phyloP scores from a whole-genome alignment of 2,113 vertebrate genomes.

The Actenoides lindsayi region DNA sequence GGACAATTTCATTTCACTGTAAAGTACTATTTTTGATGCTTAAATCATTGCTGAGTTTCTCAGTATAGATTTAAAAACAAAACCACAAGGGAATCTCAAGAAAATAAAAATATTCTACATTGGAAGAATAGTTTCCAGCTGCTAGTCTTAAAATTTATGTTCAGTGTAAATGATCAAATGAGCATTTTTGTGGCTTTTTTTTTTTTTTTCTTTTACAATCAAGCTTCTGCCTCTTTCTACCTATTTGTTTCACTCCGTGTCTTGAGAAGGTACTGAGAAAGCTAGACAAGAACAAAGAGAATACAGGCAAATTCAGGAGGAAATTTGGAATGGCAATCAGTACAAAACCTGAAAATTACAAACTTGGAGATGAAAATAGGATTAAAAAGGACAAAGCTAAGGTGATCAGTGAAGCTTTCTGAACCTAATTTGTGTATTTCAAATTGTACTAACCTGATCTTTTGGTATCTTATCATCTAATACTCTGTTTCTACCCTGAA shows the following conservation, averaged over 20 bases:
- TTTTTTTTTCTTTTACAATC: not conserved
- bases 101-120: not conserved
- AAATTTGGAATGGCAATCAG: not conserved
- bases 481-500: not conserved
- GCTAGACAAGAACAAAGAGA: not conserved
- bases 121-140: not conserved
- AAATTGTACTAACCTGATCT: not conserved
- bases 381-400: not conserved
- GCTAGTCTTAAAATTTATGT: not conserved
- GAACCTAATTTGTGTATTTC: not conserved
- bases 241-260: not conserved
- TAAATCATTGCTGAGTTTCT: not conserved
- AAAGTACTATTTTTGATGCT: not conserved
- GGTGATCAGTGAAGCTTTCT: not conserved
- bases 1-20: not conserved
- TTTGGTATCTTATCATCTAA: not conserved
- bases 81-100: not conserved
- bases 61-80: not conserved
- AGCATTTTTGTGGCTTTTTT: not conserved
- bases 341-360: not conserved
- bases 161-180: not conserved
- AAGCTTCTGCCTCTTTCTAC: not conserved
- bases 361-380: not conserved
- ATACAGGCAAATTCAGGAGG: not conserved
- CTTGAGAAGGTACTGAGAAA: not conserved